Conservation (phyloP, 2,888 invertebrate species). For the Amphipoea lucens region DNA sequence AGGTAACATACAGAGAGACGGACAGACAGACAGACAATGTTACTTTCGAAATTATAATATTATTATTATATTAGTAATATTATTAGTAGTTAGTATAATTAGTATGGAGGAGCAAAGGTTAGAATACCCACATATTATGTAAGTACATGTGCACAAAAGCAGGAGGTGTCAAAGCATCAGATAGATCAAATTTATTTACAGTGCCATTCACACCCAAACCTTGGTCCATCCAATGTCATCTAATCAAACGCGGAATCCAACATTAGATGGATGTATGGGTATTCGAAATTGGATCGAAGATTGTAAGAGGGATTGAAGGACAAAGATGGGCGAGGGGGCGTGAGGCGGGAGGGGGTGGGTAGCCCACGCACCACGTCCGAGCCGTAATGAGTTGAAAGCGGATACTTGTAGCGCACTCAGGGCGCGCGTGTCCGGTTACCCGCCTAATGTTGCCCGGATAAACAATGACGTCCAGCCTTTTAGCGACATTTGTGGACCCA, state of each 20-base stretch:
- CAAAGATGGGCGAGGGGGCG: constrained; percentile 80
- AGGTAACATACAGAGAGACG: no score
- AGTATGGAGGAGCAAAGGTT: neutral
- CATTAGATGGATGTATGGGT: constrained; percentile 85
- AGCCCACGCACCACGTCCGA: constrained; percentile 89
- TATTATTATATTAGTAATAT: no score
- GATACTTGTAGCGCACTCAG: constrained; percentile 91
- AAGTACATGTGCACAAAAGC: constrained; percentile 9
- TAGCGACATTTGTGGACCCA: constrained; percentile 91
- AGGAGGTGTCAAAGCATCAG: constrained; percentile 26
- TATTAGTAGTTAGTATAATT: no score
- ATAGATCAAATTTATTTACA: constrained; percentile 48
- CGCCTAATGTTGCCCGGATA: constrained; percentile 90
- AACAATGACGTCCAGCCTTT: constrained; percentile 91
- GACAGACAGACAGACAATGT: no score
- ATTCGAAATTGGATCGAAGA: constrained; percentile 89
- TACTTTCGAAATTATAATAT: no score
- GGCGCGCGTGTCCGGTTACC: constrained; percentile 90
- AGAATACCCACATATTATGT: neutral
- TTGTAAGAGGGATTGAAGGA: constrained; percentile 89
- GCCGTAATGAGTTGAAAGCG: constrained; percentile 90
- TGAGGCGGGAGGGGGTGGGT: constrained; percentile 68
- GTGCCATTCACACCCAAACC: constrained; percentile 51
- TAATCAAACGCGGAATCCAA: constrained; percentile 83
- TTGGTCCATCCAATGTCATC: constrained; percentile 70